A percentile compares a stretch with the other conserved stretches of the same genome.
These are phyloP conservation scores for Clytia hemisphaerica DNA, from an alignment of 30 jellyfish, hydroid and myxozoan genomes.

Conservation along the genomic window DNA sequence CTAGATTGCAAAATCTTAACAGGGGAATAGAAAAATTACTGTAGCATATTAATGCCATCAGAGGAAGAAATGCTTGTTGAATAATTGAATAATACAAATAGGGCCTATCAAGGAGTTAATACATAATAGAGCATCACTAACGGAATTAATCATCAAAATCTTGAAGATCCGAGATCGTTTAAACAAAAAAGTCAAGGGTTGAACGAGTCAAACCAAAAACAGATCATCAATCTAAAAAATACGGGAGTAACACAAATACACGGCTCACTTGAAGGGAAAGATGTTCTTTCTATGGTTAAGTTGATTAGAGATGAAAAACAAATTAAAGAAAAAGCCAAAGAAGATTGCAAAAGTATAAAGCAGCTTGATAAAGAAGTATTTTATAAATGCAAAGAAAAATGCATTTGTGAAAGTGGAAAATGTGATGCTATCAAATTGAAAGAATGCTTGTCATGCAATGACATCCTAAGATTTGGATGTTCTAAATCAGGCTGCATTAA, in stretches of 20 bases:
- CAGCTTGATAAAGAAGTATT: constrained; percentile 8
- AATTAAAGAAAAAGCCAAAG: not conserved
- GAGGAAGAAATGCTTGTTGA: too few relatives aligned
- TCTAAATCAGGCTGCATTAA: constrained; percentile 4
- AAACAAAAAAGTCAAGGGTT: too few relatives aligned
- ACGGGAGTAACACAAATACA: not conserved
- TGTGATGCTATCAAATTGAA: not conserved
- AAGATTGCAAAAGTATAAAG: not conserved
- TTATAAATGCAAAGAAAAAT: constrained; percentile 5
- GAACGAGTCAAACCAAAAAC: too few relatives aligned
- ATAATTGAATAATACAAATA: too few relatives aligned
- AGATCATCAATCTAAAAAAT: too few relatives aligned
- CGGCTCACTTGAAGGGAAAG: constrained; percentile 1
- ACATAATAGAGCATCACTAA: too few relatives aligned
- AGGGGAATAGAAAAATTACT: not conserved
- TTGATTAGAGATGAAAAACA: not conserved
- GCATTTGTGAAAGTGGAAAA: constrained; percentile 8
- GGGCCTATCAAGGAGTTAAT: too few relatives aligned
- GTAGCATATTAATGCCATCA: constrained; percentile 1
- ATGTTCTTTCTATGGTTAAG: not conserved
- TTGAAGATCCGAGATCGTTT: too few relatives aligned
- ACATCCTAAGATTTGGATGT: constrained; percentile 6
- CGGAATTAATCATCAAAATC: too few relatives aligned
- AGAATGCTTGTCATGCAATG: constrained; percentile 23
- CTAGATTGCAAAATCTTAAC: too few relatives aligned